A percentile compares a stretch with the other conserved stretches of the same genome.
Evolutionary conservation across 1,140 invertebrate species (phyloP).

Genomic region (Ips nitidus): DNA sequence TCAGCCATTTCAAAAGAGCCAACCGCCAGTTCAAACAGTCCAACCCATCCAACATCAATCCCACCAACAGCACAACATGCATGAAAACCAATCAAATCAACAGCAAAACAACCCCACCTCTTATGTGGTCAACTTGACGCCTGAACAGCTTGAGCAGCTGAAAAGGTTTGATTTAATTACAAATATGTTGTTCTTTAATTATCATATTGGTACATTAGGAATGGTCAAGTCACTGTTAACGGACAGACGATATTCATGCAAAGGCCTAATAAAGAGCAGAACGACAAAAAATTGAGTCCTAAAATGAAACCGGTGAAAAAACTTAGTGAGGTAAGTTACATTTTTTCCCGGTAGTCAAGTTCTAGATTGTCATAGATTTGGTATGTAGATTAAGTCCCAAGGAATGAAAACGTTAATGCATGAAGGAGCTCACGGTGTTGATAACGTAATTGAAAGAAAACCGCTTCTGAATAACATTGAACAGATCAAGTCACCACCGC

Average conservation of each 20-base stretch:
- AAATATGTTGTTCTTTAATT: neutral
- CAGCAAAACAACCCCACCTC: conserved; percentile 45
- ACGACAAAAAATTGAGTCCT: conserved; percentile 48
- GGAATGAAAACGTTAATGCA: conserved; percentile 37
- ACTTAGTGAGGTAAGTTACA: conserved; percentile 30
- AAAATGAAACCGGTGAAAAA: conserved; percentile 49
- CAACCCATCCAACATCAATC: conserved; percentile 44
- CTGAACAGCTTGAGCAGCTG: conserved; percentile 51
- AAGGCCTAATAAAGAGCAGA: conserved; percentile 44
- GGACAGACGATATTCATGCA: conserved; percentile 53
- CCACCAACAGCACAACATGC: conserved; percentile 38
- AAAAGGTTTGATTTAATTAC: conserved; percentile 40
- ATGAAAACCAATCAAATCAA: conserved; percentile 34
- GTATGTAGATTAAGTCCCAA: conserved; percentile 29
- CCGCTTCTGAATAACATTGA: conserved; percentile 14
- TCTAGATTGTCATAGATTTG: conserved; percentile 8
- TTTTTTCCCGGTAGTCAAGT: no score
- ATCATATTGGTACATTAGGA: conserved; percentile 22
- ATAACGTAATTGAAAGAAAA: conserved; percentile 17
- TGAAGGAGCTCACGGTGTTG: conserved; percentile 24
- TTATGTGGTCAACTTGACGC: conserved; percentile 52
- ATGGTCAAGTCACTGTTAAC: conserved; percentile 52
- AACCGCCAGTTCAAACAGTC: conserved; percentile 48
- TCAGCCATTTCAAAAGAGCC: conserved; percentile 49
- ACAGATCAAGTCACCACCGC: conserved; percentile 29